Base-by-base conservation (phyloP, 2,888 invertebrate species). In the Drosophila infuscata region DNA sequence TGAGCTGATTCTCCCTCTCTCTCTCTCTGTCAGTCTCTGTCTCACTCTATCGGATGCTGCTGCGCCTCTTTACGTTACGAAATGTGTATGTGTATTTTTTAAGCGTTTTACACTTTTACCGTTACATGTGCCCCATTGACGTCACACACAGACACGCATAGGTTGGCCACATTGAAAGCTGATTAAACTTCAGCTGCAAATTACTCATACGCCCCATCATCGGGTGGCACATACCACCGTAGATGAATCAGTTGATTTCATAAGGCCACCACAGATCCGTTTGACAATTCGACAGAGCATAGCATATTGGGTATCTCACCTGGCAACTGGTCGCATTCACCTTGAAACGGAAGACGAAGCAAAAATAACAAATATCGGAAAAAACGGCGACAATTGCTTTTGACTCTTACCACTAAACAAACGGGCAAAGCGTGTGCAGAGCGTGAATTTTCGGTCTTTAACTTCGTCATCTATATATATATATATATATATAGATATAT, bases 11-110 rank as follows among this genome's bases (percentile, higher is more conserved):
- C 43, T 49, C 49, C 38, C 6, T 38, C 15, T 67, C 29, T 20
- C 67, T 33, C 49, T 17, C 48, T 43, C 20, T 35, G 49, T 49
- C 5, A 11, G 11, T 29, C 30, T 56, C 15, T 32, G 25, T 54
- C 41, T n/a, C 3, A 4, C 41, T 15, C 30, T 15, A n/a, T 41
- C 56, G 76, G 75, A 56, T 38, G 54, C 64, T 74, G 85, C 83
- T 83, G 83, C 76, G 66, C 81, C 81, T 68, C 57, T 75, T 74
- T 74, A 59, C 33, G 81, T 88, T 87, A 88, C 76, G 87, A 86
- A 82, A 88, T 83, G 67, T 53, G 69, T 20, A 25, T 61, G 54
- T 61, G 54, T 52, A 41, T 41, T 46, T 48, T 41, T 70, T 51
- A 71, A 71, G 56, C 51, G 66, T n/a, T 73, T 69, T 70, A 77